Conservation (phyloP, 2,797 vertebrate genomes). For the Crenuchus spilurus region DNA sequence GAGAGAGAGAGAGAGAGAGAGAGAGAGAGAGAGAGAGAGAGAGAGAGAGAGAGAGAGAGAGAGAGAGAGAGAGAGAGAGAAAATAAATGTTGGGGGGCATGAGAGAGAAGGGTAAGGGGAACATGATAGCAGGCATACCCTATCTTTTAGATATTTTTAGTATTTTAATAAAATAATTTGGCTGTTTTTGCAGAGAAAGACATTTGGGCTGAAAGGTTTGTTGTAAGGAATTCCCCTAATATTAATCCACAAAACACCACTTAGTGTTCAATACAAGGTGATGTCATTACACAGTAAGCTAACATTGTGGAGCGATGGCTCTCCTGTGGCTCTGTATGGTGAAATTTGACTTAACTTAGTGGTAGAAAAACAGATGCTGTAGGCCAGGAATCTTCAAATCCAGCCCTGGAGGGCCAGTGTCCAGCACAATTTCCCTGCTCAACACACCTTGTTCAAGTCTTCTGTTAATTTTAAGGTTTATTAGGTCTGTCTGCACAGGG, state of each 20-base stretch:
- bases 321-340: not conserved
- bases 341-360: no score
- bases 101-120: slow-evolving; percentile 76
- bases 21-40: slow-evolving; percentile 66
- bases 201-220: slow-evolving; percentile 63
- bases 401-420: no score
- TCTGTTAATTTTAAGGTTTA: no score
- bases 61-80: slow-evolving; percentile 73
- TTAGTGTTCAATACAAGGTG: slow-evolving; percentile 14
- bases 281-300: not conserved
- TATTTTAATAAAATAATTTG: slow-evolving; percentile 78
- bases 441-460: no score
- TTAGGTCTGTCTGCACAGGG: no score
- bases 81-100: slow-evolving; percentile 31
- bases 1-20: slow-evolving; percentile 79
- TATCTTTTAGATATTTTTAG: no score
- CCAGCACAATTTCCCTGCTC: no score
- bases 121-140: slow-evolving; percentile 78
- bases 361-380: no score
- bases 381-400: no score
- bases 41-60: slow-evolving; percentile 73
- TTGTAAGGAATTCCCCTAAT: slow-evolving; percentile 74
- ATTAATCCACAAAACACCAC: slow-evolving; percentile 72
- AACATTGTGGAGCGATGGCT: not conserved
- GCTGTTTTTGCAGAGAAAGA: slow-evolving; percentile 25